phyloP scores from a whole-genome alignment of 1,140 invertebrate genomes.

The Piezodorus guildinii region DNA sequence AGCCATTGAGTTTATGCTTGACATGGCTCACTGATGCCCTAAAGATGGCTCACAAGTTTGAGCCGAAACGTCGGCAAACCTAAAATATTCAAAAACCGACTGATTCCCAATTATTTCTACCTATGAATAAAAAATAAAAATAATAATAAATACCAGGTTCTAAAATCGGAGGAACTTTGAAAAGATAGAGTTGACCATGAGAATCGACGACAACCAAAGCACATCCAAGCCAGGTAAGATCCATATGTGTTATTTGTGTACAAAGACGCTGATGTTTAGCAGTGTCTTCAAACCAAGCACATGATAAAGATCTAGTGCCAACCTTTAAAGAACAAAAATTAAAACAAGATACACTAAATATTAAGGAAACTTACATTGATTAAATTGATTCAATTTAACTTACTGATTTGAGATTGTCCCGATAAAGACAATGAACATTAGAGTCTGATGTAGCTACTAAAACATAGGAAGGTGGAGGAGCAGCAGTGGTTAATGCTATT shows the following conservation, averaged over 20 bases:
- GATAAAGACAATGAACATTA: constrained; percentile 58
- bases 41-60: too few species aligned
- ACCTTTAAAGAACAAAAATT: constrained; percentile 24
- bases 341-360: neutral
- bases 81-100: too few species aligned
- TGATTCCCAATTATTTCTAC: too few species aligned
- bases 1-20: too few species aligned
- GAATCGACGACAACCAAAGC: constrained; percentile 62
- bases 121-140: neutral
- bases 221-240: constrained; percentile 66
- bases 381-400: neutral
- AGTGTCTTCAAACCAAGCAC: constrained; percentile 40
- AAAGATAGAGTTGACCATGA: constrained; percentile 58
- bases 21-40: too few species aligned
- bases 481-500: constrained; percentile 45
- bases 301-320: constrained; percentile 28
- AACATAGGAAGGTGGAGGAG: constrained; percentile 49
- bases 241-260: constrained; percentile 47
- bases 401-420: constrained; percentile 60
- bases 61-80: too few species aligned
- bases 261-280: constrained; percentile 38
- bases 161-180: constrained; percentile 47
- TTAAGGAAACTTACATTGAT: neutral
- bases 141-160: constrained; percentile 39
- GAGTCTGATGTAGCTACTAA: constrained; percentile 63